A percentile compares a stretch with the other conserved stretches of the same genome.
Conservation (phyloP, 2,888 invertebrate genomes). For the Drosophila tripunctata region DNA sequence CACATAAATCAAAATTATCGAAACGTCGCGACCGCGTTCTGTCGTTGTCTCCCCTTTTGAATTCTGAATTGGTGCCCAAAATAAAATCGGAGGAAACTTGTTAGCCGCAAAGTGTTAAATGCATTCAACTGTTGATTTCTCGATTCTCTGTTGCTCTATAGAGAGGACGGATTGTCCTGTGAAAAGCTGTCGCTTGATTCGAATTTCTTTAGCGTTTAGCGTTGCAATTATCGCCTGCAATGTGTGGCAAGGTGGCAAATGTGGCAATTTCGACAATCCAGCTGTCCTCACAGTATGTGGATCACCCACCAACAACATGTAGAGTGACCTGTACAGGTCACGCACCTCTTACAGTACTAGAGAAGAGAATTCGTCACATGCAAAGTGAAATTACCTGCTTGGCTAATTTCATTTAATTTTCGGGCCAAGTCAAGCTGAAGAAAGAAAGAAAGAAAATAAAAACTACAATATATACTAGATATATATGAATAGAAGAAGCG, state of each 20-base stretch:
- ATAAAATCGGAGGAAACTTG: conserved; percentile 54
- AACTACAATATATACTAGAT: conserved; percentile 11
- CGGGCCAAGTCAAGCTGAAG: conserved; percentile 63
- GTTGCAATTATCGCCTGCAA: conserved; percentile 68
- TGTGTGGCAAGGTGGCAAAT: conserved; percentile 17
- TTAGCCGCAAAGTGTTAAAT: conserved; percentile 78
- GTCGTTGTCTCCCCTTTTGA: not conserved
- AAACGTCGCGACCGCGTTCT: conserved; percentile 48
- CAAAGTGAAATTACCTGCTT: conserved; percentile 75
- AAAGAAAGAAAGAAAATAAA: conserved; percentile 5
- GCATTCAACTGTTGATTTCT: conserved; percentile 52
- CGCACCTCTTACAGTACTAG: conserved; percentile 3
- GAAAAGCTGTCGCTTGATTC: conserved; percentile 13
- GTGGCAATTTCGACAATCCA: conserved; percentile 51
- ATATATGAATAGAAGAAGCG: conserved; percentile 58
- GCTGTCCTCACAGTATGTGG: conserved; percentile 76
- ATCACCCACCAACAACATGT: conserved; percentile 63
- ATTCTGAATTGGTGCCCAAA: conserved; percentile 12
- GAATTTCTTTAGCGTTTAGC: conserved; percentile 61
- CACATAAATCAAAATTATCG: conserved; percentile 84
- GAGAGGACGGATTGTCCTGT: conserved; percentile 8
- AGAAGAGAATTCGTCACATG: conserved; percentile 66
- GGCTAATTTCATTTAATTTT: conserved; percentile 82
- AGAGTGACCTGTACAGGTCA: conserved; percentile 19
- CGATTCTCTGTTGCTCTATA: not conserved